Evolutionary conservation across 2,113 vertebrate species (phyloP).

Genomic region (Oostethus manadensis): DNA sequence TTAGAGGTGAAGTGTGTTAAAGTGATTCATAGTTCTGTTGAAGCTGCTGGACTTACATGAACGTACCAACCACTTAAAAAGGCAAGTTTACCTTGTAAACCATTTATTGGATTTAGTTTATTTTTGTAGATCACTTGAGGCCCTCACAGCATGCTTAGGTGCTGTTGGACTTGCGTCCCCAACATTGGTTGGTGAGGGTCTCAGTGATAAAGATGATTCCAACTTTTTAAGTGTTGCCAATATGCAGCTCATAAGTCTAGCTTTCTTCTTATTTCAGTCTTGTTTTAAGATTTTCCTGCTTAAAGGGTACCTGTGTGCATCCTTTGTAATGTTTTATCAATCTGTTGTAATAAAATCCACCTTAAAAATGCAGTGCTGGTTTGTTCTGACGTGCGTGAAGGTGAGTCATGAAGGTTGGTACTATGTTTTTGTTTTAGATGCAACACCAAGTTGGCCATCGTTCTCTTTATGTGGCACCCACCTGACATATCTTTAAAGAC

Average conservation of each 20-base stretch:
- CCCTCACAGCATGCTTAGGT: constrained; percentile 91
- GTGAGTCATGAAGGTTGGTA: constrained; percentile 91
- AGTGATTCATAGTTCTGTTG: constrained; percentile 96
- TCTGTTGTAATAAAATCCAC: constrained; percentile 94
- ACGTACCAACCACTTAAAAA: constrained; percentile 88
- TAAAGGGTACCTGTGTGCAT: constrained; percentile 80
- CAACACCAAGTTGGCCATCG: constrained; percentile 39
- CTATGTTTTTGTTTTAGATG: constrained; percentile 35
- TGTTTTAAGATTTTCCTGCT: constrained; percentile 74
- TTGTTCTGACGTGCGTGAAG: constrained; percentile 85
- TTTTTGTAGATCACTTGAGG: constrained; percentile 74
- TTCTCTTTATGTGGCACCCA: constrained; percentile 1
- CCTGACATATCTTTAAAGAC: not conserved
- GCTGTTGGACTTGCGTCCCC: constrained; percentile 99
- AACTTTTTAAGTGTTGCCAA: constrained; percentile 71
- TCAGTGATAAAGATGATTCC: constrained; percentile 73
- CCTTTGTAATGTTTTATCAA: constrained; percentile 92
- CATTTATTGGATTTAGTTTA: constrained; percentile 59
- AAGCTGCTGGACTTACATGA: constrained; percentile 98
- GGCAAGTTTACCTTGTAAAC: constrained; percentile 97
- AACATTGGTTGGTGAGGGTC: constrained; percentile 98
- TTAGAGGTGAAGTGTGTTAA: constrained; percentile 98
- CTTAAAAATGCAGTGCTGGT: constrained; percentile 87
- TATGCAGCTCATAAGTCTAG: constrained; percentile 83
- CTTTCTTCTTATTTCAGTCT: constrained; percentile 84